phyloP scores from a whole-genome alignment of 1,140 invertebrate species.

The Phymastichus coffea region DNA sequence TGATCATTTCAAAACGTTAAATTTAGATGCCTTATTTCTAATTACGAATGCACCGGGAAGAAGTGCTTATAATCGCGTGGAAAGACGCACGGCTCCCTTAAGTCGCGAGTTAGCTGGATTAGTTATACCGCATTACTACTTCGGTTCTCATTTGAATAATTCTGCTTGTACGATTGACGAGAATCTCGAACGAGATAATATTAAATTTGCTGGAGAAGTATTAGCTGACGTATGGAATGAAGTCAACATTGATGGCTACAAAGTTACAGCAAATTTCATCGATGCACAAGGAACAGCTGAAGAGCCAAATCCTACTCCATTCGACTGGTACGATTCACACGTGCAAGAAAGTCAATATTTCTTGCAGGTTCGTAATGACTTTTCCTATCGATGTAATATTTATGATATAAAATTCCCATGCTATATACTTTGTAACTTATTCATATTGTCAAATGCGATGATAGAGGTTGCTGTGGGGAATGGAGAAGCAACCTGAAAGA shows the following conservation, averaged over 20 bases:
- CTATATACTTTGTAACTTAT: neutral
- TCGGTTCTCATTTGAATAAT: constrained; percentile 46
- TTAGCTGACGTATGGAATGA: constrained; percentile 41
- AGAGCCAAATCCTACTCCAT: neutral
- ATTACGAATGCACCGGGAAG: constrained; percentile 44
- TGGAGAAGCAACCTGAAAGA: neutral
- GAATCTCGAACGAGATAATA: constrained; percentile 43
- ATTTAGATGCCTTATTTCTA: constrained; percentile 52
- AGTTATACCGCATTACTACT: constrained; percentile 46
- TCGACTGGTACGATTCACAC: constrained; percentile 9
- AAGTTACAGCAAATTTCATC: constrained; percentile 39
- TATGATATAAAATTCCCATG: neutral
- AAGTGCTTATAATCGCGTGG: constrained; percentile 41
- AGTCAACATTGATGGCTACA: constrained; percentile 39
- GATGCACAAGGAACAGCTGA: neutral
- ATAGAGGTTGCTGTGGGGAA: neutral
- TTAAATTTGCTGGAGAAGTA: constrained; percentile 35
- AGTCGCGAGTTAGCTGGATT: constrained; percentile 43
- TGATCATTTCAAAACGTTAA: constrained; percentile 41
- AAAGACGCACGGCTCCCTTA: constrained; percentile 47
- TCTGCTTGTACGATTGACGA: constrained; percentile 38
- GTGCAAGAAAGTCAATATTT: constrained; percentile 15
- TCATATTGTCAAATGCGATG: constrained; percentile 4
- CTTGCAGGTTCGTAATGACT: constrained; percentile 22
- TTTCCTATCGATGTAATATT: neutral